Evolutionary conservation across 2,888 invertebrate species (phyloP).

Genomic region (Agonopterix subpropinquella): DNA sequence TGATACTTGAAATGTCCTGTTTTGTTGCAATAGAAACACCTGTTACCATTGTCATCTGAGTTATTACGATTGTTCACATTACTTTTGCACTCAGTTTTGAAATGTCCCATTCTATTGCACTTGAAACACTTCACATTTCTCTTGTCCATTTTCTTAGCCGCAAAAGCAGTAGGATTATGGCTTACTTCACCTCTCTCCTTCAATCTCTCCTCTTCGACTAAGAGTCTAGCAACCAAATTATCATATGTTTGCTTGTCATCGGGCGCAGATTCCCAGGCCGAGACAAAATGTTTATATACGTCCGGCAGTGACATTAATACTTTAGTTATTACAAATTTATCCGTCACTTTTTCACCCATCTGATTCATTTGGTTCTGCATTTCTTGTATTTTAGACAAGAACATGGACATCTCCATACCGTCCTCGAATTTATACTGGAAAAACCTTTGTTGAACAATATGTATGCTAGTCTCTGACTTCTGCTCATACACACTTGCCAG

Average conservation of each 20-base stretch:
- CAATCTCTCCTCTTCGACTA: background rate
- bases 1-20: too few species aligned
- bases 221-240: conserved; percentile 1
- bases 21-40: too few species aligned
- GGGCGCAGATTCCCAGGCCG: conserved; percentile 4
- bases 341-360: too few species aligned
- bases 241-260: conserved; percentile 4
- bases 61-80: background rate
- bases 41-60: background rate
- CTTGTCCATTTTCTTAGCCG: background rate
- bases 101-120: background rate
- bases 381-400: too few species aligned
- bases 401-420: too few species aligned
- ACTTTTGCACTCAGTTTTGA: background rate
- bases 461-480: background rate
- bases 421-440: conserved; percentile 1
- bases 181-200: background rate
- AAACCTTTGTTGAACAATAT: conserved; percentile 3
- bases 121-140: background rate
- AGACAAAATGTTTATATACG: conserved; percentile 5
- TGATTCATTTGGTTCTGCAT: too few species aligned
- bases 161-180: too few species aligned
- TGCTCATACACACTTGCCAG: too few species aligned
- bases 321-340: too few species aligned
- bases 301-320: too few species aligned